phyloP scores from a whole-genome alignment of 2,797 vertebrate species.

The Cephalopachus bancanus region DNA sequence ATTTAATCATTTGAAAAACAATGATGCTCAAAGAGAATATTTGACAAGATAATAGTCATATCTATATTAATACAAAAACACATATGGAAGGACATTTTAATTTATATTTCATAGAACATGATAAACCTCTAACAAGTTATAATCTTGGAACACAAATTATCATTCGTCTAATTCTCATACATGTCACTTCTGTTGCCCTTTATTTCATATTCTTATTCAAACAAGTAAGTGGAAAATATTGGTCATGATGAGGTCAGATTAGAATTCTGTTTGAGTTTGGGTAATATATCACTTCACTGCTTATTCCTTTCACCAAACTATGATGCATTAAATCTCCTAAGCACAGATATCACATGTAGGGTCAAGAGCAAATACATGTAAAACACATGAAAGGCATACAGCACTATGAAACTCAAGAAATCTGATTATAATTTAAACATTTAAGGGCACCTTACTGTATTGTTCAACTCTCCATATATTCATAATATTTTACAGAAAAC shows the following conservation, averaged over 20 bases:
- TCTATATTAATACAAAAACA: background rate
- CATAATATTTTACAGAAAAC: background rate
- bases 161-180: background rate
- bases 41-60: background rate
- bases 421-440: background rate
- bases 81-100: background rate
- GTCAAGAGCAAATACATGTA: background rate
- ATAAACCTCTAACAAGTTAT: background rate
- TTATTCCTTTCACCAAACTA: background rate
- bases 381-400: background rate
- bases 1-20: slow-evolving; percentile 24
- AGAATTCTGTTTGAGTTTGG: background rate
- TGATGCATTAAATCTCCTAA: background rate
- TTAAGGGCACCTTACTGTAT: background rate
- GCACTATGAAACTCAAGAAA: background rate
- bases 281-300: background rate
- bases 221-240: background rate
- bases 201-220: background rate
- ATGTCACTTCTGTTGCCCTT: background rate
- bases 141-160: background rate
- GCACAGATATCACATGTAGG: background rate
- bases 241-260: background rate
- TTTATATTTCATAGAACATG: background rate
- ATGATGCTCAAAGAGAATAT: background rate
- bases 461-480: background rate